A percentile compares a stretch with the other conserved stretches of the same genome.
Evolutionary conservation across 2,888 invertebrate genomes (phyloP).

Genomic region (Hemicrepidius hirtus): DNA sequence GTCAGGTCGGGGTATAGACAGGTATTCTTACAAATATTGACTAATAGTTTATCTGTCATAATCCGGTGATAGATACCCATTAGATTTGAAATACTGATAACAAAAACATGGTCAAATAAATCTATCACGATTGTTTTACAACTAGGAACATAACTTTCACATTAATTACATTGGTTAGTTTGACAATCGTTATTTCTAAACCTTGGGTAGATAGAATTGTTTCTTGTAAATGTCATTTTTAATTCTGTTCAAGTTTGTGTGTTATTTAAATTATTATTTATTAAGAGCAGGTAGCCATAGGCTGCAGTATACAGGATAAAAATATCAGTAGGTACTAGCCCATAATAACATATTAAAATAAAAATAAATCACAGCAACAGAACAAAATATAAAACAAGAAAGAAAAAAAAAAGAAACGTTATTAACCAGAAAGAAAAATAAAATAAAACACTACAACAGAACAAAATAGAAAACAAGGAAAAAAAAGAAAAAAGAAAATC

Average conservation of each 20-base stretch:
- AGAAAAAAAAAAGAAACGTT: no score
- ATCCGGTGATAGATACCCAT: slow-evolving; percentile 47
- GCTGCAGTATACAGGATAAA: no score
- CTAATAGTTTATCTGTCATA: slow-evolving; percentile 57
- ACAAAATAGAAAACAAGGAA: no score
- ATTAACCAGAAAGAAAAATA: no score
- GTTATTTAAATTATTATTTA: background rate
- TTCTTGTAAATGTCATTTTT: background rate
- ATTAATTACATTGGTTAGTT: background rate
- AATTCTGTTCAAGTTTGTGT: background rate
- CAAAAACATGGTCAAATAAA: slow-evolving; percentile 31
- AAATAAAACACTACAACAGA: no score
- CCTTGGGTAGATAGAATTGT: background rate
- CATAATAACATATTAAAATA: no score
- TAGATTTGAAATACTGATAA: slow-evolving; percentile 45
- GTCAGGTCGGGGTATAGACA: slow-evolving; percentile 51
- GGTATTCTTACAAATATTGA: slow-evolving; percentile 55
- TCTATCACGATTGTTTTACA: slow-evolving; percentile 2
- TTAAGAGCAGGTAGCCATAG: no score
- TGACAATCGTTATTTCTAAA: background rate
- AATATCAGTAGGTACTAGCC: no score
- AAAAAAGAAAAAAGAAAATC: no score
- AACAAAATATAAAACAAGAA: no score
- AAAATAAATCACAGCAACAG: no score
- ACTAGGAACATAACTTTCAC: background rate